These are phyloP conservation scores for Scrobipalpa atriplicella DNA, from an alignment of 2,888 invertebrate genomes.

Conservation along the genomic window DNA sequence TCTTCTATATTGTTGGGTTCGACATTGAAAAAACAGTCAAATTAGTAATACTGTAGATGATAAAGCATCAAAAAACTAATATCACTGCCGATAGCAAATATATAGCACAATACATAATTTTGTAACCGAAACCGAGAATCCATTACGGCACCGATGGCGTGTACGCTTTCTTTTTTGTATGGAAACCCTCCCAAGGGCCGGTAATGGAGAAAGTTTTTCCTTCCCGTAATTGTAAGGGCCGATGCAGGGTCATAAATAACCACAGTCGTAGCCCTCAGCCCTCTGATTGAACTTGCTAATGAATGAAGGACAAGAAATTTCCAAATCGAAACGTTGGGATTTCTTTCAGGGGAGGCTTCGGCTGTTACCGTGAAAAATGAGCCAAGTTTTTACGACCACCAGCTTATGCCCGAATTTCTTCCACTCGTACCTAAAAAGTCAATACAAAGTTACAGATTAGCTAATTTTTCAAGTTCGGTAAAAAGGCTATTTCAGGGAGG, in stretches of 20 bases:
- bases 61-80: neutral
- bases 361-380: conserved; percentile 67
- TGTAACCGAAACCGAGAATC: conserved; percentile 69
- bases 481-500: conserved; percentile 16
- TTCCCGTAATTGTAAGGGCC: conserved; percentile 78
- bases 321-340: conserved; percentile 66
- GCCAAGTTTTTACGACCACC: conserved; percentile 55
- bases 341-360: conserved; percentile 43
- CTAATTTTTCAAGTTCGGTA: conserved; percentile 26
- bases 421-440: conserved; percentile 21
- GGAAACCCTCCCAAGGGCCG: conserved; percentile 68
- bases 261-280: conserved; percentile 61
- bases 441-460: conserved; percentile 26
- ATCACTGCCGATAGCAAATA: neutral
- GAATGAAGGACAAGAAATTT: conserved; percentile 79
- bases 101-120: conserved; percentile 35
- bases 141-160: conserved; percentile 70
- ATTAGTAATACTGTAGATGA: too few species aligned
- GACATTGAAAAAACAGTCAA: neutral
- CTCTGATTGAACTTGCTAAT: conserved; percentile 82
- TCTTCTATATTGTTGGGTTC: too few species aligned
- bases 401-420: conserved; percentile 29
- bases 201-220: conserved; percentile 81
- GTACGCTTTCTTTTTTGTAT: conserved; percentile 75
- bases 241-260: conserved; percentile 80